Evolutionary conservation across 64 coral and sea anemone species (phyloP), one percentile per base, ranked within the genome.

Genomic region (Cladopsammia gracilis): DNA sequence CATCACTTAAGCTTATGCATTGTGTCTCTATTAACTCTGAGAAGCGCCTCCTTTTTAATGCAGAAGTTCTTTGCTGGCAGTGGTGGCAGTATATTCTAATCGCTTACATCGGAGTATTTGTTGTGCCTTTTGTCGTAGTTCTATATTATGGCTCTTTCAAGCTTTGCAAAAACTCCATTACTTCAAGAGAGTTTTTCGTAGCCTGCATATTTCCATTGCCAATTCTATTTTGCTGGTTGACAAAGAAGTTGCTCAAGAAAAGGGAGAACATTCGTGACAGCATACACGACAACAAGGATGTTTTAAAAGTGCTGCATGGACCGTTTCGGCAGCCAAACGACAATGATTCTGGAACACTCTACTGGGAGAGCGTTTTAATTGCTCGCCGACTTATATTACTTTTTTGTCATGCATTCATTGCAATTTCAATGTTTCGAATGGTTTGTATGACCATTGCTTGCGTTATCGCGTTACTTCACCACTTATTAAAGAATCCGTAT

Each of bases 321-420:
- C 86, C 93, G 15, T 95, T 95, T 61, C 71, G 77, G 18, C 46
- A 24, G 14, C 93, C 93, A 66, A 70, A 46, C 25, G 54, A 71
- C 25, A 22, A 67, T 19, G 59, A 46, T 19, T 54, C 34, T 73
- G 93, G 93, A 0, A 76, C 93, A 10, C 43, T 89, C 12, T 89
- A 95, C 59, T 95, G 93, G 93, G 93, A 95, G 69, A 95, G 88
- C 62, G 34, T 95, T 86, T 73, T 95, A 10, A 95, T 86, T 70
- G 88, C 70, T 52, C 88, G 88, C 60, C 59, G 93, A n/a, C 86
- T 95, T 46, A 22, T 95, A 10, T 64, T 90, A 13, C 49, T 90
- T 48, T 90, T 78, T 49, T 48, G 85, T 19, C 25, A 76, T 56
- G 70, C 88, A 13, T 95, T 90, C 77, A 48, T 95, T 19, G 48